Evolutionary conservation across 2,113 vertebrate genomes (phyloP).

Genomic region (Scomber scombrus): DNA sequence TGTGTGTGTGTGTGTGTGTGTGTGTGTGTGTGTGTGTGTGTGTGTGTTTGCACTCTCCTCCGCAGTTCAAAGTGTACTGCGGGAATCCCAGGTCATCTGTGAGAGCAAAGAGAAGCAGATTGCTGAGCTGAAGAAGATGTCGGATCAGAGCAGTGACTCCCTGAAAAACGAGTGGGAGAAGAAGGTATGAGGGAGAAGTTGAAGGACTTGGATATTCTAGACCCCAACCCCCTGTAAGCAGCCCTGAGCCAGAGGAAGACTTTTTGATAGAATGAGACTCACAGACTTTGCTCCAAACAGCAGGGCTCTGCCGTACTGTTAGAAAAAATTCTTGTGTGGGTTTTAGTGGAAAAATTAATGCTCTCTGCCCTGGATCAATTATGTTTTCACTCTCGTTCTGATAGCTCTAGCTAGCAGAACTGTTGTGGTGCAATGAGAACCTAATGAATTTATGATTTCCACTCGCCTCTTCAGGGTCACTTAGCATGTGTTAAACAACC

Average conservation of each 20-base stretch:
- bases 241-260: conserved; percentile 55
- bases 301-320: conserved; percentile 13
- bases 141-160: conserved; percentile 90
- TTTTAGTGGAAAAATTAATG: conserved; percentile 39
- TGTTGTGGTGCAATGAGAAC: conserved; percentile 33
- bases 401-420: conserved; percentile 37
- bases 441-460: conserved; percentile 54
- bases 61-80: conserved; percentile 93
- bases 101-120: conserved; percentile 96
- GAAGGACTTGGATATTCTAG: conserved; percentile 53
- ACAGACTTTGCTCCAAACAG: conserved; percentile 45
- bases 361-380: conserved; percentile 47
- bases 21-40: not conserved
- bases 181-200: conserved; percentile 86
- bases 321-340: conserved; percentile 16
- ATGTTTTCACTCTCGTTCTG: conserved; percentile 34
- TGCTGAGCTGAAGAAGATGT: conserved; percentile 92
- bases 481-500: conserved; percentile 27
- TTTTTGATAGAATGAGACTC: conserved; percentile 54
- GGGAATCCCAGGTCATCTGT: conserved; percentile 91
- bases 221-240: conserved; percentile 39
- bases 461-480: conserved; percentile 42
- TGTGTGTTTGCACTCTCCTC: conserved; percentile 55
- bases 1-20: conserved; percentile 12
- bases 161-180: conserved; percentile 96